phyloP scores from a whole-genome alignment of 2,113 vertebrate genomes.

The Gymnobelideus leadbeateri region DNA sequence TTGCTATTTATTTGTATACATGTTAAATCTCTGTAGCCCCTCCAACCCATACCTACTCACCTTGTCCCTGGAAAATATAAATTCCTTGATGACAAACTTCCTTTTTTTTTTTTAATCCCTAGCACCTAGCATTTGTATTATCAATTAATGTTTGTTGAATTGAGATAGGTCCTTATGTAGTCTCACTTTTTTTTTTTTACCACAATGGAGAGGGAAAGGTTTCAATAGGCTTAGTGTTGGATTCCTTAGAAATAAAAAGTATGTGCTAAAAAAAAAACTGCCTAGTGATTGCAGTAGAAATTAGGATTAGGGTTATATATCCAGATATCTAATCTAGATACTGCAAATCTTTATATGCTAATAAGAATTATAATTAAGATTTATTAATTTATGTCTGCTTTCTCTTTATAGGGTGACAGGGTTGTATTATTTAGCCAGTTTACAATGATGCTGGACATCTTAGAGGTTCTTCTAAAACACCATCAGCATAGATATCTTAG shows the following conservation, averaged over 20 bases:
- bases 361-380: background rate
- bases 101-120: background rate
- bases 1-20: background rate
- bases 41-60: background rate
- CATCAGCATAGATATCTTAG: slow-evolving; percentile 91
- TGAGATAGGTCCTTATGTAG: background rate
- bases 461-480: slow-evolving; percentile 94
- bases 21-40: background rate
- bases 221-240: background rate
- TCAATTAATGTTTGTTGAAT: background rate
- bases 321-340: too few species aligned
- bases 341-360: background rate
- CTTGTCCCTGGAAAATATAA: background rate
- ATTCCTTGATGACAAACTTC: background rate
- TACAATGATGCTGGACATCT: slow-evolving; percentile 97
- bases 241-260: background rate
- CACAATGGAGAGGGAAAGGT: background rate
- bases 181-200: background rate
- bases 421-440: slow-evolving; percentile 98
- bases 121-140: background rate
- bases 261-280: background rate
- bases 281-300: background rate
- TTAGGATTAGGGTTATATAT: too few species aligned
- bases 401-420: slow-evolving; percentile 90
- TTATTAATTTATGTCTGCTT: background rate